Conservation (phyloP, 1,140 invertebrate species). For the Leptinotarsa lineolata region DNA sequence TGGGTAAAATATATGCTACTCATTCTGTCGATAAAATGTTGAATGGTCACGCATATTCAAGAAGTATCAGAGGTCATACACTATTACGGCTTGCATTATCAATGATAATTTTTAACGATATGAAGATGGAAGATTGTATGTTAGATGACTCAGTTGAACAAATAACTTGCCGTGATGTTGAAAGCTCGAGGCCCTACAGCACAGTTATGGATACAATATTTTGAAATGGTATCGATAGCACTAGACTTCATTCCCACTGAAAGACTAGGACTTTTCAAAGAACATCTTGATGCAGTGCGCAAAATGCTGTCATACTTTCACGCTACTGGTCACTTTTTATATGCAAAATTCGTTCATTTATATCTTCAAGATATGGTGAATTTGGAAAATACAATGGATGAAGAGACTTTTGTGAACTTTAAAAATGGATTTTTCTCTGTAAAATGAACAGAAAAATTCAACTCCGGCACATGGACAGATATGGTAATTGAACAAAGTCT, state of each 20-base stretch:
- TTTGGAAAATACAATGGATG: slow-evolving; percentile 40
- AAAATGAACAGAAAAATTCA: slow-evolving; percentile 52
- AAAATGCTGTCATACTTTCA: slow-evolving; percentile 58
- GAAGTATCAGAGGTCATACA: slow-evolving; percentile 35
- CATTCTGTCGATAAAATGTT: slow-evolving; percentile 35
- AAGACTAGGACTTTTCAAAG: slow-evolving; percentile 51
- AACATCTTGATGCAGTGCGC: slow-evolving; percentile 50
- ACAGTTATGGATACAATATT: slow-evolving; percentile 57
- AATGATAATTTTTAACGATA: slow-evolving; percentile 36
- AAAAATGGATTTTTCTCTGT: slow-evolving; percentile 35
- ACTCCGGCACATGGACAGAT: slow-evolving; percentile 53
- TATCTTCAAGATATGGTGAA: slow-evolving; percentile 56
- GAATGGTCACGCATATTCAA: slow-evolving; percentile 40
- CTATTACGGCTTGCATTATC: slow-evolving; percentile 37
- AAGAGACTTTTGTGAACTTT: slow-evolving; percentile 51
- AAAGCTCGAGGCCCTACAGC: slow-evolving; percentile 53
- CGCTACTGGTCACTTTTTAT: slow-evolving; percentile 56
- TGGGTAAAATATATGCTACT: slow-evolving; percentile 43
- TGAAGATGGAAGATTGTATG: slow-evolving; percentile 19
- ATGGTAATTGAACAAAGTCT: slow-evolving; percentile 38
- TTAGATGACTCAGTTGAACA: slow-evolving; percentile 49
- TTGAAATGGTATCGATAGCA: slow-evolving; percentile 36
- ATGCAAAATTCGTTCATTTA: slow-evolving; percentile 56
- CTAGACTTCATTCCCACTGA: slow-evolving; percentile 55
- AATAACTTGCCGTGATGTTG: slow-evolving; percentile 44